Evolutionary conservation across 2,888 invertebrate genomes (phyloP), one percentile per base, ranked within the genome.

Genomic region (Pecten maximus): DNA sequence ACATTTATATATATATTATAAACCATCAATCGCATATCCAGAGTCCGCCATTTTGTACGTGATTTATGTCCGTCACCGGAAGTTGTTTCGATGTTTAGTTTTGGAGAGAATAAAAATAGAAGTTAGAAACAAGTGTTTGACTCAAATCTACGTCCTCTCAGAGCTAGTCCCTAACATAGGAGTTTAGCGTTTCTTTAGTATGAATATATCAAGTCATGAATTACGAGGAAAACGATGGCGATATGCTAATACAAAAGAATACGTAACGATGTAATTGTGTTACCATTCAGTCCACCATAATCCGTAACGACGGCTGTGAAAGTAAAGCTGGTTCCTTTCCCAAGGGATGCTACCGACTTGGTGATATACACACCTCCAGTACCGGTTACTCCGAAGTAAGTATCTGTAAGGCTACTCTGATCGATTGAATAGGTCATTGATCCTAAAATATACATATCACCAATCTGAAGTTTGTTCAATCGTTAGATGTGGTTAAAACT

Each of bases 221-320:
- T n/a, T n/a, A 4, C 6, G n/a, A 60, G 23, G 23, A 0, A 16
- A 60, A 60, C 3, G 0, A 0, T 3, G 2, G 23, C 23, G n/a
- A 60, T 60, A n/a, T n/a, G n/a, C n/a, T 60, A n/a, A 8, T 60
- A 23, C 23, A 23, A 3, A n/a, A 60, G 19, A 6, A 23, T 54
- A 54, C 19, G 23, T 54, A 54, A 54, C 2, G 50, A 2, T 54
- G 19, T 54, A 54, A 54, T 4, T 19, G 19, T 54, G 35, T 74
- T 74, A 74, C 74, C 74, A 74, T 74, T 74, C 4, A 74, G 74
- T 0, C 74, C 74, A 15, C 74, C 74, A 35, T 74, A 28, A 74
- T 74, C 74, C 74, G 74, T 74, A 74, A 74, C 74, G 23, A 28
- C 35, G 74, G 74, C 74, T 74, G 74, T 35, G 15, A 74, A 74